Percentiles rank a stretch among this genome's conserved stretches.
Conservation (phyloP, 2,888 invertebrate genomes). For the Mechanitis messenoides region DNA sequence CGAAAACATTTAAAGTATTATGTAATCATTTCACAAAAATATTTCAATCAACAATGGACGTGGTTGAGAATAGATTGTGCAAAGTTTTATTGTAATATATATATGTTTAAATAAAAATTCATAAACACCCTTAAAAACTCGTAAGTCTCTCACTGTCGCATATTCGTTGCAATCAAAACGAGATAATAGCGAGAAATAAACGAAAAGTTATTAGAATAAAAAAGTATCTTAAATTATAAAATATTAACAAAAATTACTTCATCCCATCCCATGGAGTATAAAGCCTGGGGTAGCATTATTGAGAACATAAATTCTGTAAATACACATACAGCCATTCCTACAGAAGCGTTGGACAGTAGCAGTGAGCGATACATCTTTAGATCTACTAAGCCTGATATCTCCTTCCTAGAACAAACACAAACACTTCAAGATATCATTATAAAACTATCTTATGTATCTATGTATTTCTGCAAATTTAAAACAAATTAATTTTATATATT, state of each 20-base stretch:
- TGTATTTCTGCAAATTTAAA: background rate
- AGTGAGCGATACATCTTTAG: constrained; percentile 72
- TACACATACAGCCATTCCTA: constrained; percentile 72
- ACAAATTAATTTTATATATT: background rate
- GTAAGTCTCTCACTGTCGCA: too few species aligned
- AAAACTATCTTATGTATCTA: background rate
- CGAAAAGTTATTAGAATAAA: too few species aligned
- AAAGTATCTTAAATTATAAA: background rate
- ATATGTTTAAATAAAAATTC: too few species aligned
- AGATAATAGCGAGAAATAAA: too few species aligned
- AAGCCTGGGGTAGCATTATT: constrained; percentile 74
- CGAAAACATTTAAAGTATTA: background rate
- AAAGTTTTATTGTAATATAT: too few species aligned
- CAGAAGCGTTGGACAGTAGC: constrained; percentile 75
- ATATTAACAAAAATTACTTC: constrained; percentile 38
- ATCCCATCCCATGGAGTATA: constrained; percentile 68
- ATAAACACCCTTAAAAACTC: too few species aligned
- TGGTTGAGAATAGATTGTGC: background rate
- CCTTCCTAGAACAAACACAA: constrained; percentile 19
- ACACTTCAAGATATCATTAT: background rate
- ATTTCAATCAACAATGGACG: background rate
- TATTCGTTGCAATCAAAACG: too few species aligned
- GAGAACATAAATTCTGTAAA: constrained; percentile 74
- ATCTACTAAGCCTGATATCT: constrained; percentile 51
- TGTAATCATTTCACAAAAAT: background rate